A percentile compares a stretch with the other conserved stretches of the same genome.
phyloP scores from a whole-genome alignment of 2,888 invertebrate genomes.

The Nephrotoma appendiculata region DNA sequence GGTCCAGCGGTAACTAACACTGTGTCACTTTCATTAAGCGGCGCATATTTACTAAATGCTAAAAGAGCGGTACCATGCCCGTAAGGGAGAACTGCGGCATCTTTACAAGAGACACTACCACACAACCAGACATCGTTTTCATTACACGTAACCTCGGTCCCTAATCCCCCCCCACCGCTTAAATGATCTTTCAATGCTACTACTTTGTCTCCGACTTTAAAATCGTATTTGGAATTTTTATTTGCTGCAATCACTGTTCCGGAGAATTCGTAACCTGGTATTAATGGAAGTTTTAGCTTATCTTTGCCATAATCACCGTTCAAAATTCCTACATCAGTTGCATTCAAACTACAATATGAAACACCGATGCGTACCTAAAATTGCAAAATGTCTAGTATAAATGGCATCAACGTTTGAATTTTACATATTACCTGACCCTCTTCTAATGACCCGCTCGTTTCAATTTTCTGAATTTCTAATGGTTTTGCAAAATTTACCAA shows the following conservation, averaged over 20 bases:
- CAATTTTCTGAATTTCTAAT: conserved; percentile 34
- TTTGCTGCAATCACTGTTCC: conserved; percentile 45
- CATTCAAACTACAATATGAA: conserved; percentile 48
- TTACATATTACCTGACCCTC: conserved; percentile 30
- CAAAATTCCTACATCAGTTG: conserved; percentile 40
- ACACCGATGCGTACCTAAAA: conserved; percentile 45
- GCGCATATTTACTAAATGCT: conserved; percentile 40
- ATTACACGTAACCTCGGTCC: conserved; percentile 41
- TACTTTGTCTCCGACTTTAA: conserved; percentile 7
- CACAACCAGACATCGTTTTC: conserved; percentile 43
- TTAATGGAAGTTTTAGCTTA: conserved; percentile 35
- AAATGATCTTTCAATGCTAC: conserved; percentile 5
- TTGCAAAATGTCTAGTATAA: conserved; percentile 11
- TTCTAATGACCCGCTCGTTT: conserved; percentile 28
- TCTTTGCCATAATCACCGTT: conserved; percentile 36
- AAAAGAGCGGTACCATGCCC: conserved; percentile 50
- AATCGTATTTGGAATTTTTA: conserved; percentile 26
- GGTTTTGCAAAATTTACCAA: conserved; percentile 35
- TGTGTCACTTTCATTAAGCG: conserved; percentile 35
- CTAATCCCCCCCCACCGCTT: conserved; percentile 36
- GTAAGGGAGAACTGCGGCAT: conserved; percentile 42
- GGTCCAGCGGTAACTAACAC: conserved; percentile 50
- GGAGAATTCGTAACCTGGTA: conserved; percentile 49
- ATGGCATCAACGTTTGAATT: neutral
- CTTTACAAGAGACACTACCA: conserved; percentile 35